Conservation (phyloP, 2,113 vertebrate genomes). For the Lagopus leucura region DNA sequence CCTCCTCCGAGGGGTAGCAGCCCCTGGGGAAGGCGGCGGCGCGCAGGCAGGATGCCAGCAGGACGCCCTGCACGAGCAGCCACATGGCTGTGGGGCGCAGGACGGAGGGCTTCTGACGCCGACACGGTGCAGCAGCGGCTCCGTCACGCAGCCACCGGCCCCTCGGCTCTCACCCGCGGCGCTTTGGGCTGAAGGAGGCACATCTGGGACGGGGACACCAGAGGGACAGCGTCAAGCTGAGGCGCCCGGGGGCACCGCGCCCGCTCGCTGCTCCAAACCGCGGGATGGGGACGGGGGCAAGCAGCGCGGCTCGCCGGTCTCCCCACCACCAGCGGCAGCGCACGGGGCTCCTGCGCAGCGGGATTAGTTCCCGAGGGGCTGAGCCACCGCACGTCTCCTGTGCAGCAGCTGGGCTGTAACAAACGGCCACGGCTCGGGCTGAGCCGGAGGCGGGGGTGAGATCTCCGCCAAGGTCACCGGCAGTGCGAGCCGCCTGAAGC, state of each 20-base stretch:
- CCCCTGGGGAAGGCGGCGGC: conserved; percentile 85
- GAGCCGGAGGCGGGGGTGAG: conserved; percentile 42
- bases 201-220: conserved; percentile 33
- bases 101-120: conserved; percentile 73
- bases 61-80: conserved; percentile 86
- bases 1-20: conserved; percentile 87
- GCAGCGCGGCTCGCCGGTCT: fast-evolving
- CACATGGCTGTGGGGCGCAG: conserved; percentile 81
- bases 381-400: neutral
- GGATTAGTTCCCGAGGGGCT: neutral
- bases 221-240: neutral
- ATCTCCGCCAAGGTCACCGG: conserved; percentile 31
- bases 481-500: neutral
- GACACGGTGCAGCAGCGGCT: conserved; percentile 73
- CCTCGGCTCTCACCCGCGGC: neutral
- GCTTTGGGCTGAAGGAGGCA: neutral
- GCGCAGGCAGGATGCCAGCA: conserved; percentile 84
- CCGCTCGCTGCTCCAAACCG: fast-evolving
- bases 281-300: neutral
- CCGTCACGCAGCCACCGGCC: conserved; percentile 18
- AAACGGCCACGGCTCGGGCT: neutral
- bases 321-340: neutral
- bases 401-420: conserved; percentile 35
- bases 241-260: neutral
- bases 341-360: neutral